Conservation (phyloP, 2,797 vertebrate species). For the Lutjanus campechanus region DNA sequence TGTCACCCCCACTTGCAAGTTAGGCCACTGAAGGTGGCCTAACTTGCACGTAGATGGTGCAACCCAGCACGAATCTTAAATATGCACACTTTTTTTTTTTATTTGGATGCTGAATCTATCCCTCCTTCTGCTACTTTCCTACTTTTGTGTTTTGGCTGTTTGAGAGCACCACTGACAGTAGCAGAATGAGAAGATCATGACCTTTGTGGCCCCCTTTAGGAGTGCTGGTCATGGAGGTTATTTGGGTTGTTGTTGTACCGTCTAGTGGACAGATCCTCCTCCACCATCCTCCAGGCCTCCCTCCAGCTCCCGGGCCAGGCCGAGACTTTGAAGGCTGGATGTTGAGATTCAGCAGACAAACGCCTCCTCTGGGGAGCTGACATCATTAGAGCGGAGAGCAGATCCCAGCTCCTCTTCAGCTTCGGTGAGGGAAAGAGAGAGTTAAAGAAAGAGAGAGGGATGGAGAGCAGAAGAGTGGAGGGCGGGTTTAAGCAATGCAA, state of each 20-base stretch:
- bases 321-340: constrained; percentile 69
- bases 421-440: constrained; percentile 49
- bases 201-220: constrained; percentile 24
- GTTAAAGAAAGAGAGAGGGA: constrained; percentile 55
- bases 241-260: constrained; percentile 35
- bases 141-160: constrained; percentile 13
- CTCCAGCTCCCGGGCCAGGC: constrained; percentile 43
- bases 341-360: constrained; percentile 82
- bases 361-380: constrained; percentile 77
- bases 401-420: constrained; percentile 67
- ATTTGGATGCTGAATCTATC: not conserved
- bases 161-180: constrained; percentile 20
- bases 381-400: constrained; percentile 83
- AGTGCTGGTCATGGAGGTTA: constrained; percentile 24
- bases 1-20: no score
- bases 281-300: constrained; percentile 39
- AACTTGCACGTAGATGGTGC: no score
- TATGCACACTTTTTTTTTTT: not conserved
- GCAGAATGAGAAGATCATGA: constrained; percentile 4
- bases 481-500: constrained; percentile 76
- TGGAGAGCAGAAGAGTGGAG: constrained; percentile 55
- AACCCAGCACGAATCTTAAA: not conserved
- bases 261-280: constrained; percentile 43
- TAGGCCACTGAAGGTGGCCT: no score
- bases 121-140: not conserved